Base-by-base conservation (phyloP, 2,888 invertebrate genomes). In the Formica aserva region DNA sequence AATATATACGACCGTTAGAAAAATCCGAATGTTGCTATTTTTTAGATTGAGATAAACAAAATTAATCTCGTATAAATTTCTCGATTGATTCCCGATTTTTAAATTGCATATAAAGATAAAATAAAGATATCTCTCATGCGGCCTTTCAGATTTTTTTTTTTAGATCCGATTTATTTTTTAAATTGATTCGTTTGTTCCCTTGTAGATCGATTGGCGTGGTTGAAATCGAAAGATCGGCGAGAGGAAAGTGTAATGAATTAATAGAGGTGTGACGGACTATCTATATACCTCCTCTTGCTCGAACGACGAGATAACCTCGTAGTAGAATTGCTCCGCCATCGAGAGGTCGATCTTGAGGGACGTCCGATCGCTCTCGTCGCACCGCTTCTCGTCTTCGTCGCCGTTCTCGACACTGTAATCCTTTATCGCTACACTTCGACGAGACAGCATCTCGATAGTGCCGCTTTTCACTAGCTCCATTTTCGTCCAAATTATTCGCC, bases 251-350 rank as follows among this genome's bases (percentile, higher is more conserved):
- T 85, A 85, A 85, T 85, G 87, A 81, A 84, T 85, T 84, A 85
- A 85, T 87, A 87, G 84, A 85, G 82, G 83, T 66, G 89, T 85
- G 89, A 87, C 84, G 85, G 67, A 77, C 35, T 78, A 78, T 66
- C 55, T 60, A 80, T 87, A 87, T 94, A 94, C 94, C 94, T 94
- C 94, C 85, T 94, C 94, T 85, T 94, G 93, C 82, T 94, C 94
- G 86, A 94, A 94, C 74, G 94, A 94, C 84, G 94, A 94, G 85
- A 94, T 93, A 89, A 94, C 94, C 89, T 94, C 94, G 91, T 94
- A 94, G 92, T 94, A 94, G 91, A 94, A 94, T 85, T 94, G 92
- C 86, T 94, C 94, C 67, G 93, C 94, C 92, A 92, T 92, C 75
- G 94, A 94, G 38, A 94, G 92, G 91, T 94, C 93, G 88, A 93